Evolutionary conservation across 2,888 invertebrate species (phyloP), one percentile per base, ranked within the genome.

Genomic region (Ennomos erosarius): DNA sequence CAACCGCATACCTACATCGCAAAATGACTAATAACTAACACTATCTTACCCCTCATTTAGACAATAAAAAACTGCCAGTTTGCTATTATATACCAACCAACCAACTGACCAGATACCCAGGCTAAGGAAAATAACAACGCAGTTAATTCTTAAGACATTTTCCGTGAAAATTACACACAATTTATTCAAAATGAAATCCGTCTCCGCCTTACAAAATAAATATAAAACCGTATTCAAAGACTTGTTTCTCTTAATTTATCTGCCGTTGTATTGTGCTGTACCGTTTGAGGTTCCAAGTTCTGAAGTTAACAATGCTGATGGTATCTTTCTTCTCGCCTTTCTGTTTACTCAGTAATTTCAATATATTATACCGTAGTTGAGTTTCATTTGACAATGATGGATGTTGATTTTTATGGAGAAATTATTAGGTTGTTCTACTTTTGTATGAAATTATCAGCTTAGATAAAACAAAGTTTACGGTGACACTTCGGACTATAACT

Each of bases 201-300:
- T 53, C 58, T 59, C 52, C 10, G 51, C 10, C 26, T 26, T 26
- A 48, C 47, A 53, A 38, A 58, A 58, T 49, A 53, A 43, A 57
- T 59, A 59, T 53, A 59, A 59, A 59, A 59, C 49, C 44, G 42
- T 53, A 53, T 53, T 59, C 58, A 59, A 58, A 58, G 58, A 44
- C 48, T 53, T 59, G 58, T 59, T 53, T 59, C 58, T 59, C 52
- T 59, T 58, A 59, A 59, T 59, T 59, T 59, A 59, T 59, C 53
- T 59, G 34, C 44, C 37, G 52, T 16, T 43, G 39, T 38, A 59
- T 59, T 59, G 58, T 59, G 49, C 52, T 43, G 49, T 38, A 43
- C 40, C 43, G 46, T 51, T 51, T 49, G 44, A 53, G 53, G 44
- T 39, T 49, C 38, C 44, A 44, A 59, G 48, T 53, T 49, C 39